Percentiles rank a stretch among this genome's conserved stretches.
phyloP scores from a whole-genome alignment of 2,888 invertebrate genomes.

The Macrophya alboannulata region DNA sequence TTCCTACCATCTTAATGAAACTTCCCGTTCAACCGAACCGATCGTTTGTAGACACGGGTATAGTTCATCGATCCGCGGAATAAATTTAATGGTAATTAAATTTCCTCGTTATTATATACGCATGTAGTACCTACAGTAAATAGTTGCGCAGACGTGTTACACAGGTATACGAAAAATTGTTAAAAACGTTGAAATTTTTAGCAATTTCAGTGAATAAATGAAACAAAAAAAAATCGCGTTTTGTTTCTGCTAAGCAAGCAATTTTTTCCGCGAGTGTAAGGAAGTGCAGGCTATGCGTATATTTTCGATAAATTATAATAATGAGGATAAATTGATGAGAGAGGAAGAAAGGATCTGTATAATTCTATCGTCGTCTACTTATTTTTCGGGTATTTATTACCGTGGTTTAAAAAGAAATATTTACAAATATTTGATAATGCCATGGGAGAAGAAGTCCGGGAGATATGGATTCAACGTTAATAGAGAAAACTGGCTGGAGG shows the following conservation, averaged over 20 bases:
- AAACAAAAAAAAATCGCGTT: background rate
- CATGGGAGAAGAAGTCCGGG: background rate
- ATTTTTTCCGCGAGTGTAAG: background rate
- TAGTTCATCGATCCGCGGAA: background rate
- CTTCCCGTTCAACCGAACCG: background rate
- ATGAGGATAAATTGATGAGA: background rate
- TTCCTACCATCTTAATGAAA: background rate
- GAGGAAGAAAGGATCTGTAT: background rate
- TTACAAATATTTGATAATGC: background rate
- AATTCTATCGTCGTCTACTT: background rate
- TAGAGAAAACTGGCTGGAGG: background rate
- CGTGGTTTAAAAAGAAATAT: background rate
- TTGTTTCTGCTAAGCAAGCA: background rate
- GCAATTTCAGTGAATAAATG: background rate
- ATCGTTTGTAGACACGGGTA: background rate
- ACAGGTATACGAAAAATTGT: background rate
- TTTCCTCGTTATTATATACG: background rate
- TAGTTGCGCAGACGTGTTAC: background rate
- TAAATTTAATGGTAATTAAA: constrained; percentile 5
- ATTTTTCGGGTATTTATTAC: background rate
- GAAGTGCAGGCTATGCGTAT: background rate
- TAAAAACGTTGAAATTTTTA: background rate
- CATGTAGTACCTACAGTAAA: too few relatives aligned
- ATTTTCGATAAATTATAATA: background rate
- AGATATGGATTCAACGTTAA: background rate